phyloP scores from a whole-genome alignment of 1,140 invertebrate genomes.

The Conopomorpha cramerella region DNA sequence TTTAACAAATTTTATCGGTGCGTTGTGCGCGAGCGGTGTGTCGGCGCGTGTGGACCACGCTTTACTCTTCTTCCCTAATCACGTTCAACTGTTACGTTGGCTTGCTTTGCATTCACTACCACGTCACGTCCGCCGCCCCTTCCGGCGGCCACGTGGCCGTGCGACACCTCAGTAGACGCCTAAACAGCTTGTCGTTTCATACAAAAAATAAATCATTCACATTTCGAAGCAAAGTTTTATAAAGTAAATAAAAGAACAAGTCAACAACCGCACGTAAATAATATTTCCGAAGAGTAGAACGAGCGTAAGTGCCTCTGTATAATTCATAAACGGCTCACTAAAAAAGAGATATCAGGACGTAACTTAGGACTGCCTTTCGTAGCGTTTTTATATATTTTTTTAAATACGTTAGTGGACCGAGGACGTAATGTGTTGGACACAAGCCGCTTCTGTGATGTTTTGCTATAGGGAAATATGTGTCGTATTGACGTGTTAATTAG shows the following conservation, averaged over 20 bases:
- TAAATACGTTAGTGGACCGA: conserved; percentile 18
- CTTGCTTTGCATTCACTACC: neutral
- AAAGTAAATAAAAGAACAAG: conserved; percentile 15
- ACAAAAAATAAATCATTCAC: neutral
- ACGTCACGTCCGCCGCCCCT: neutral
- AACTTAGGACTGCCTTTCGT: conserved; percentile 36
- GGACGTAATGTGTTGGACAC: conserved; percentile 31
- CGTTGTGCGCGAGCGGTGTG: neutral
- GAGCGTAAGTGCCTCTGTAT: conserved; percentile 44
- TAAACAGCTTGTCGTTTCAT: neutral
- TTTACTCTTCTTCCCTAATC: neutral
- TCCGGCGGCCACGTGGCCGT: neutral
- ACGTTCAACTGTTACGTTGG: neutral
- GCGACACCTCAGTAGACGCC: no score
- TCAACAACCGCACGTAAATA: conserved; percentile 16
- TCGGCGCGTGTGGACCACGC: neutral
- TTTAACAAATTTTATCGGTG: conserved; percentile 8
- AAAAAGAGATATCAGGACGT: conserved; percentile 18
- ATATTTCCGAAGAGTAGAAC: no score
- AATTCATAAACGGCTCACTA: conserved; percentile 19
- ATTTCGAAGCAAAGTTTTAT: neutral
- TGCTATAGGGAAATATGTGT: conserved; percentile 27
- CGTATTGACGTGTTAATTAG: neutral
- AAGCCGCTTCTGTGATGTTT: conserved; percentile 52
- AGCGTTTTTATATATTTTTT: conserved; percentile 56